phyloP scores from a whole-genome alignment of 2,113 vertebrate genomes.

The Cheirogaleus medius region DNA sequence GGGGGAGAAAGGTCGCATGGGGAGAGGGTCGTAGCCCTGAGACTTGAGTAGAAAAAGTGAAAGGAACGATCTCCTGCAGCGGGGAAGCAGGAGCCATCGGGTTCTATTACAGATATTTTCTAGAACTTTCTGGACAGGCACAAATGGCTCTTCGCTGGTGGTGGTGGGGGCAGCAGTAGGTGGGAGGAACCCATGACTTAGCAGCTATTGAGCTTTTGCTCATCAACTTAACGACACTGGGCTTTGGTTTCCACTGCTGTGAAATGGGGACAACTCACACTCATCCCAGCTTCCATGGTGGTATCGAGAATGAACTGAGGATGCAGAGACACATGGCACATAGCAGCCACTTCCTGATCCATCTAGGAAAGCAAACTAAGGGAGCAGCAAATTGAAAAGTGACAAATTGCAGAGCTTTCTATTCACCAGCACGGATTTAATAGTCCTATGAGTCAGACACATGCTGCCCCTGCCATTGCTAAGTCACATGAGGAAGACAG shows the following conservation, averaged over 20 bases:
- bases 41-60: background rate
- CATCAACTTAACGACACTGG: background rate
- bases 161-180: background rate
- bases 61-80: background rate
- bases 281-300: background rate
- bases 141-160: background rate
- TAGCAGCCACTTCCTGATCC: background rate
- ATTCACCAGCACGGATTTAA: background rate
- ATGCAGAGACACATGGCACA: background rate
- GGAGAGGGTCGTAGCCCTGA: background rate
- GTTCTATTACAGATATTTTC: background rate
- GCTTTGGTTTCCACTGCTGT: background rate
- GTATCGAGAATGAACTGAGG: background rate
- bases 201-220: background rate
- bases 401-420: too few species aligned
- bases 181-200: too few species aligned
- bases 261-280: background rate
- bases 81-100: background rate
- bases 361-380: background rate
- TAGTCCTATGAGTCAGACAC: background rate
- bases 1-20: background rate
- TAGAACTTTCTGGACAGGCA: background rate
- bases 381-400: background rate
- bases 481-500: background rate
- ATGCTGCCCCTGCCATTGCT: too few species aligned